Evolutionary conservation across 2,888 invertebrate genomes (phyloP), one percentile per base, ranked within the genome.

Genomic region (Polylopha cassiicola): DNA sequence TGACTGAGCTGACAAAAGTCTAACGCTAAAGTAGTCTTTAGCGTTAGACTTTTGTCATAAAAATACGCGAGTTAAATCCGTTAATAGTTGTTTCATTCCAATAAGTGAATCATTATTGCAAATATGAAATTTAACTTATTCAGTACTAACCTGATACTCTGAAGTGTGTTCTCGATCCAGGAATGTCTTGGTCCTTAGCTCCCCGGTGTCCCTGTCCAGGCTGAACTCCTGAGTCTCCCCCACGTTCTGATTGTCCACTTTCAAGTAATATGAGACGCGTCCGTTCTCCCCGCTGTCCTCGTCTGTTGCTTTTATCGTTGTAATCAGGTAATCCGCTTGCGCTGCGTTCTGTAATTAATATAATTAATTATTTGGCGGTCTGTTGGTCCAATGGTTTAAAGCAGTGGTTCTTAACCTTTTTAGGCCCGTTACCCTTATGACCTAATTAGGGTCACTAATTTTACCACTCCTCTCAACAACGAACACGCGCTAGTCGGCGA

Each of bases 221-320:
- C 87, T 87, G 71, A 97, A 97, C 67, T 95, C 94, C 5, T 89
- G 87, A 0, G 95, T 96, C 67, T 93, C 92, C 46, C 91, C 92
- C 0, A 92, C 89, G 55, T 94, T 92, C 53, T 88, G 87, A 58
- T 92, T 92, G 50, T 90, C 89, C 22, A 92, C 89, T 75, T 94
- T 94, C 43, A 95, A 80, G 66, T 92, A 93, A 75, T 97, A 97
- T 1, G 93, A 92, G 0, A 97, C 88, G 34, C 90, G 87, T 1
- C 96, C 96, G 69, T 95, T 95, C 50, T 93, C 92, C 1, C 95
- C 95, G 0, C 88, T 86, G 64, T 97, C 96, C 50, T 90, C 89
- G 63, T 97, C 97, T 0, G 87, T 87, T 0, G 97, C 97, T 62
- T 91, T 90, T 0, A 96, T 92, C 1, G 92, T 93, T 63, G 95